These are phyloP conservation scores for Aleadryas rufinucha DNA, from an alignment of 2,113 vertebrate genomes.

Conservation along the genomic window DNA sequence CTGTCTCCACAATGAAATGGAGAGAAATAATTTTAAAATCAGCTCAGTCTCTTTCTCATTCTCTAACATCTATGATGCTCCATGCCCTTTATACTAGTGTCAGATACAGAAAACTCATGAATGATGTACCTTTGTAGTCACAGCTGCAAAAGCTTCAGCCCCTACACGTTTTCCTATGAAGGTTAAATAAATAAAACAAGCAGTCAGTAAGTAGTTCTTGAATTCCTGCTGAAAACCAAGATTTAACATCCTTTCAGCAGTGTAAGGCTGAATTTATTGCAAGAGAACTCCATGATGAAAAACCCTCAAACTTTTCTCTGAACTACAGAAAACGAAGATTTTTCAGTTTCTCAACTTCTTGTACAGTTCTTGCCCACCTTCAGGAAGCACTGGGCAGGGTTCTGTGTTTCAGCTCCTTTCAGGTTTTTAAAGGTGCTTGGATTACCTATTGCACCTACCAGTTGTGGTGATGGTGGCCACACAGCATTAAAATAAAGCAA, in stretches of 20 bases:
- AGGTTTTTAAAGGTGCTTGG: not conserved
- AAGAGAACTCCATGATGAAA: not conserved
- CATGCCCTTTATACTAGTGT: not conserved
- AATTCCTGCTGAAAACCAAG: conserved; percentile 5
- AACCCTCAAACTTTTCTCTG: not conserved
- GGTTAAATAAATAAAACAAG: conserved; percentile 53
- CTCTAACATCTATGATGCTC: not conserved
- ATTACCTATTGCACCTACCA: not conserved
- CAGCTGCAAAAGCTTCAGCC: conserved; percentile 15
- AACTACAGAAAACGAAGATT: not conserved
- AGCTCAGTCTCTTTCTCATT: conserved; percentile 8
- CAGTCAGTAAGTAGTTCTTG: not conserved
- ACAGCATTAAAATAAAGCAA: not conserved
- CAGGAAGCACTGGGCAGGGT: not conserved
- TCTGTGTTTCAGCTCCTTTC: not conserved
- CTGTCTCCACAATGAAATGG: conserved; percentile 38
- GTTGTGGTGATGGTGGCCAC: not conserved
- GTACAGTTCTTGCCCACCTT: not conserved
- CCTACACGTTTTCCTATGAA: not conserved
- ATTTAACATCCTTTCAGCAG: not conserved
- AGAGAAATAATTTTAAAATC: conserved; percentile 45
- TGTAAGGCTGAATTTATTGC: conserved; percentile 38
- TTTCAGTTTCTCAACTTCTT: not conserved
- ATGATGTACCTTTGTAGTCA: conserved; percentile 34
- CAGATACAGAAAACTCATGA: not conserved